Percentiles rank a stretch among this genome's conserved stretches.
Conservation (phyloP, 2,888 invertebrate genomes). For the Hylaea fasciaria region DNA sequence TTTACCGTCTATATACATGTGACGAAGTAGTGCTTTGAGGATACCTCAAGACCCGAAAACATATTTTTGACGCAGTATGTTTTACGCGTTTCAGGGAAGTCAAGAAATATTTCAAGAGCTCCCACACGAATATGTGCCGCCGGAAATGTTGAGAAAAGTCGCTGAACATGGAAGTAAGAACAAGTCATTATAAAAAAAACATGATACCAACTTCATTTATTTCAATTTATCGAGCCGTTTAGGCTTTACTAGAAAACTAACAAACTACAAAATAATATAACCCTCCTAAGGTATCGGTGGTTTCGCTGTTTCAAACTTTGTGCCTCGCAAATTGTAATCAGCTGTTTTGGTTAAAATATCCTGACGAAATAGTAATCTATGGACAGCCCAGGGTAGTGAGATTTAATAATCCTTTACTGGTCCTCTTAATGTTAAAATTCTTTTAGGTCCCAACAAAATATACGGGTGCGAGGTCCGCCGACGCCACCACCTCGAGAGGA, state of each 20-base stretch:
- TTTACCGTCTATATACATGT: neutral
- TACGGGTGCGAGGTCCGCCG: constrained; percentile 98
- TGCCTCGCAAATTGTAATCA: too few relatives aligned
- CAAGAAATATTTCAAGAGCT: constrained; percentile 98
- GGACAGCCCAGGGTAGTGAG: too few relatives aligned
- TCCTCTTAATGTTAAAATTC: constrained; percentile 1
- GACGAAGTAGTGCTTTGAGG: constrained; percentile 3
- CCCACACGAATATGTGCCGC: constrained; percentile 98
- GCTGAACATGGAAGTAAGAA: constrained; percentile 97
- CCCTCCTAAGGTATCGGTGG: too few relatives aligned
- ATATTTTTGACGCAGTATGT: neutral
- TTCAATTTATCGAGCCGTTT: too few relatives aligned
- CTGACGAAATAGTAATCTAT: too few relatives aligned
- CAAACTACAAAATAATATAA: too few relatives aligned
- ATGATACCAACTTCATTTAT: too few relatives aligned
- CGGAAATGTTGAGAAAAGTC: constrained; percentile 97
- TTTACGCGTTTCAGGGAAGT: constrained; percentile 84
- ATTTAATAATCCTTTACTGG: neutral
- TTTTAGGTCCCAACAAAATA: constrained; percentile 95
- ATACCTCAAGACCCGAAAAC: neutral
- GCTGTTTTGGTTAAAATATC: too few relatives aligned
- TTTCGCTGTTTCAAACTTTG: too few relatives aligned
- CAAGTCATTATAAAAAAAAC: too few relatives aligned
- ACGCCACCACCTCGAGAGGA: constrained; percentile 96
- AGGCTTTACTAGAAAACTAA: too few relatives aligned